These are phyloP conservation scores for Pollimyrus isidori DNA, from an alignment of 2,113 vertebrate species.

Conservation along the genomic window DNA sequence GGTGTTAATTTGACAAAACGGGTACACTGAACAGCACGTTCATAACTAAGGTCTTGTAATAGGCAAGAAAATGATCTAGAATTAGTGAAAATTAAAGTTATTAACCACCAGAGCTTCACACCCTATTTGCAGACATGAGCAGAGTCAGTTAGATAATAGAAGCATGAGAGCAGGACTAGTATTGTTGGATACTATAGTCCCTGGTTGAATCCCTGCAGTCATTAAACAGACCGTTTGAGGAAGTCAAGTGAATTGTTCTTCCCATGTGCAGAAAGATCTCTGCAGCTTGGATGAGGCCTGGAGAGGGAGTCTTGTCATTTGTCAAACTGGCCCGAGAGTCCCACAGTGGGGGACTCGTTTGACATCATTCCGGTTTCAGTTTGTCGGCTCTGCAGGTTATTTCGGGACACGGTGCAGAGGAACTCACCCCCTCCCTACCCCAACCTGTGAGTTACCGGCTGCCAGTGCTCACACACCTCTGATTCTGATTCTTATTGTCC, in stretches of 20 bases:
- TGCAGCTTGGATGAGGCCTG: background rate
- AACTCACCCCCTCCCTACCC: background rate
- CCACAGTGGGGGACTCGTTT: background rate
- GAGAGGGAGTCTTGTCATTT: background rate
- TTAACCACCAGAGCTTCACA: background rate
- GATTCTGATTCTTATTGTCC: background rate
- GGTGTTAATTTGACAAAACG: background rate
- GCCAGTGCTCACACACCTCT: background rate
- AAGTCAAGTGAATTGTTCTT: background rate
- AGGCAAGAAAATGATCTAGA: background rate
- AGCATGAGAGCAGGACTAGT: background rate
- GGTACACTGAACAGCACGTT: background rate
- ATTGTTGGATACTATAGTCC: background rate
- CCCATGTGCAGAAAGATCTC: background rate
- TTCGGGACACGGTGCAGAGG: background rate
- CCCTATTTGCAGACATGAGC: background rate
- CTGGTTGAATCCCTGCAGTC: background rate
- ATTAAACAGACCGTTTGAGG: background rate
- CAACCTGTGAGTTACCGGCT: background rate
- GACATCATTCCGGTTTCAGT: background rate
- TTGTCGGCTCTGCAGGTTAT: background rate
- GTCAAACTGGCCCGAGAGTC: background rate
- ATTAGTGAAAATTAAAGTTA: background rate
- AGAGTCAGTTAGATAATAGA: background rate
- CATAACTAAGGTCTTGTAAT: background rate